phyloP scores from a whole-genome alignment of 1,140 invertebrate species.

The Cydia strobilella region DNA sequence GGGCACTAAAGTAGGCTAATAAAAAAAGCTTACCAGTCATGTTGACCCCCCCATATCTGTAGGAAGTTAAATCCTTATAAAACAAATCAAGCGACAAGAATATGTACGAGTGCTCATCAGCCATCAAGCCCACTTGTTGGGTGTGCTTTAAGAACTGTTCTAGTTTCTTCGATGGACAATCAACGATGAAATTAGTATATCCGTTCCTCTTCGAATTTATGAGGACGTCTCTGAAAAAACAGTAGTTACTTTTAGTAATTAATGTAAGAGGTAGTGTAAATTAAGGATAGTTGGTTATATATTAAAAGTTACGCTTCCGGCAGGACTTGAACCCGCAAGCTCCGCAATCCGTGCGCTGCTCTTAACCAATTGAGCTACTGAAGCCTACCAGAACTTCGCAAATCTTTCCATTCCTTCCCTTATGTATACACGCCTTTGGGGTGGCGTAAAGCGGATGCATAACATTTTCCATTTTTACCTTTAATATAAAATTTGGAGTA shows the following conservation, averaged over 20 bases:
- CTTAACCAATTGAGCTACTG: too few relatives aligned
- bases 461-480: too few relatives aligned
- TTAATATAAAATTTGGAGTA: too few relatives aligned
- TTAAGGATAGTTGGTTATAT: too few relatives aligned
- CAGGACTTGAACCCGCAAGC: too few relatives aligned
- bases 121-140: constrained; percentile 92
- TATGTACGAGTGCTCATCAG: constrained; percentile 87
- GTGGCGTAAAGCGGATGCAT: too few relatives aligned
- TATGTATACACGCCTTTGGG: too few relatives aligned
- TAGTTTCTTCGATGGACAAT: constrained; percentile 86
- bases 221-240: constrained; percentile 59
- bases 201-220: constrained; percentile 79
- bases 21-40: constrained; percentile 83
- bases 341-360: too few relatives aligned
- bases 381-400: too few relatives aligned
- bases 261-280: too few relatives aligned
- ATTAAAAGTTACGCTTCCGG: too few relatives aligned
- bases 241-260: neutral
- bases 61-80: constrained; percentile 88
- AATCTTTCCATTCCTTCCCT: too few relatives aligned
- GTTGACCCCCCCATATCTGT: constrained; percentile 91
- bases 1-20: neutral
- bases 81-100: constrained; percentile 90
- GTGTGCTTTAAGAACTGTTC: constrained; percentile 84
- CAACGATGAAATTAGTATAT: constrained; percentile 89